phyloP scores from a whole-genome alignment of 2,113 vertebrate genomes.

The Jacana jacana region DNA sequence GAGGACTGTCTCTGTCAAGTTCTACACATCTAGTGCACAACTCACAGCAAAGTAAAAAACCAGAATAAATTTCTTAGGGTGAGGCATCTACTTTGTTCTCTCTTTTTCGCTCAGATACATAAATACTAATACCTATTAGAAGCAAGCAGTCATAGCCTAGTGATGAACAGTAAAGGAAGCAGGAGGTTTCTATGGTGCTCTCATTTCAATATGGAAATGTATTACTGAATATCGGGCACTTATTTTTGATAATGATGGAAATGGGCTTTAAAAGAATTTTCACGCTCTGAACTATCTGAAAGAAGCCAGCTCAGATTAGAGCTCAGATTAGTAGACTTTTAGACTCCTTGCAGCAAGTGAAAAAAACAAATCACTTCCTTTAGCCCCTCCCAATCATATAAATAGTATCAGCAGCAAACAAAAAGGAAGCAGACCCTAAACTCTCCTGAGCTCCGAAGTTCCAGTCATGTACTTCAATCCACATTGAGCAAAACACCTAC shows the following conservation, averaged over 20 bases:
- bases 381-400: neutral
- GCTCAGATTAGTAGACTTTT: neutral
- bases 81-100: neutral
- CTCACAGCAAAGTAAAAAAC: neutral
- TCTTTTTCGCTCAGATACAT: neutral
- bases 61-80: neutral
- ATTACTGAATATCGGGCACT: neutral
- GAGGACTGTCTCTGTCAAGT: neutral
- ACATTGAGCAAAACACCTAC: conserved; percentile 76
- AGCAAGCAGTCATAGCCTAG: neutral
- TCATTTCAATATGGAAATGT: neutral
- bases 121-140: neutral
- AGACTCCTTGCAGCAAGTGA: neutral
- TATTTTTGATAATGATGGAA: neutral
- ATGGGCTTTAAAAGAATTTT: neutral
- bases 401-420: neutral
- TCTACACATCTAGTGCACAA: neutral
- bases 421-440: neutral
- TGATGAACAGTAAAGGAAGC: neutral
- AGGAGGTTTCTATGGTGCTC: neutral
- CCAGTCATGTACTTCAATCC: neutral
- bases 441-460: neutral
- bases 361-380: neutral
- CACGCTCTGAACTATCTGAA: neutral
- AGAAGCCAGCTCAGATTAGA: neutral